Evolutionary conservation across 2,113 vertebrate genomes (phyloP), one percentile per base, ranked within the genome.

Genomic region (Pseudopodoces humilis): DNA sequence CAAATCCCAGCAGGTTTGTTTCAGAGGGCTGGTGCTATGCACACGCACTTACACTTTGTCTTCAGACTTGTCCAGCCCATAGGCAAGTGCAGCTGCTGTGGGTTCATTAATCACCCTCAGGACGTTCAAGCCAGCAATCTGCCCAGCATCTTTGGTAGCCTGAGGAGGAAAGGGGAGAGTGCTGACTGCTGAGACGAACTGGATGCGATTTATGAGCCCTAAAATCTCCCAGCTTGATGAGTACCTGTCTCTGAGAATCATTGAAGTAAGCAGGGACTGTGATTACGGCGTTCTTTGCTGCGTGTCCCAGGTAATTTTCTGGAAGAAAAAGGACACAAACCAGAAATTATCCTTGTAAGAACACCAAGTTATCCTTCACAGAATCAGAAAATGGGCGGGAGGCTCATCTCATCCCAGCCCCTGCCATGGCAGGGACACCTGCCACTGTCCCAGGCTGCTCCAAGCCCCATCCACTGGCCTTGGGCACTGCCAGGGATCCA

Each of bases 221-320:
- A 4, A 49, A 67, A 50, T 11, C 43, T 63, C 52, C 24, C 5
- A 43, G 53, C 60, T 23, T 37, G n/a, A 8, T 33, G 50, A 86
- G 35, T 96, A 99, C 99, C 99, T 99, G 99, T 98, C 99, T 98
- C 97, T 99, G 99, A 55, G 99, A 99, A 95, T 99, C 99, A 25
- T 99, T 99, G 98, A 99, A 99, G 97, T 99, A 99, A 64, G 99
- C 99, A 75, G 99, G 99, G 15, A 99, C 99, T 30, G 99, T 99
- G 90, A 99, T 97, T 28, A 99, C 99, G 7, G 99, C 99, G 7
- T 99, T 99, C 98, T 99, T 99, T 90, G 99, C 99, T 28, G 97
- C 69, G 56, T 98, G 99, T 24, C 99, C 99, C 97, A 99, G 92
- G 86, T 99, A 99, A 94, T 97, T 99, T 97, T 99, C 99, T 99